Percentiles rank a stretch among this genome's conserved stretches.
phyloP scores from a whole-genome alignment of 2,888 invertebrate genomes.

The Exocentrus adspersus region DNA sequence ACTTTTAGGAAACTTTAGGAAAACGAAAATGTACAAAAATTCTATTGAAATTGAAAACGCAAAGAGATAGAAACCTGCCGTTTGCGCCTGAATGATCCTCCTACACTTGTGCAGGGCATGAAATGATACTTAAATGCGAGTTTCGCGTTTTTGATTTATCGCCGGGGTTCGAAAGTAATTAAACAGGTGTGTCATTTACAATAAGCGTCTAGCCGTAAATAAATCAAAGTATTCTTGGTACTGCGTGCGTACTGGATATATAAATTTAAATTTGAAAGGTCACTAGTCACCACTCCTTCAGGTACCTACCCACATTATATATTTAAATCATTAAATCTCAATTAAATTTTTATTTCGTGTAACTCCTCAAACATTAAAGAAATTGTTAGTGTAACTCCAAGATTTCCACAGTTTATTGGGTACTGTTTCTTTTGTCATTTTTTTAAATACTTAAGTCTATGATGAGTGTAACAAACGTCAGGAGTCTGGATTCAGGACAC shows the following conservation, averaged over 20 bases:
- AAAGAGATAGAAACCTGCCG: too few relatives aligned
- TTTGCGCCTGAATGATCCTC: not conserved
- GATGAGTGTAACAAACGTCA: not conserved
- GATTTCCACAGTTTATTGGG: too few relatives aligned
- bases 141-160: not conserved
- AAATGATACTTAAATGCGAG: not conserved
- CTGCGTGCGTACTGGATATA: not conserved
- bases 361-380: too few relatives aligned
- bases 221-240: not conserved
- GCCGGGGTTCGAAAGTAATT: not conserved
- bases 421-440: too few relatives aligned
- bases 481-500: not conserved
- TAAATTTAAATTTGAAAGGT: constrained; percentile 3
- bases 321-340: too few relatives aligned
- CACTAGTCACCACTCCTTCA: not conserved
- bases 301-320: too few relatives aligned
- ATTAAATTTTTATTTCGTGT: too few relatives aligned
- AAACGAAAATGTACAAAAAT: too few relatives aligned
- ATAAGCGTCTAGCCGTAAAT: not conserved
- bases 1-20: too few relatives aligned
- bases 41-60: too few relatives aligned
- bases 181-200: not conserved
- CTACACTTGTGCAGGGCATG: not conserved
- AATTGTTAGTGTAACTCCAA: too few relatives aligned
- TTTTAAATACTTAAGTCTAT: too few relatives aligned